Percentiles rank a stretch among this genome's conserved stretches.
Evolutionary conservation across 2,113 vertebrate species (phyloP).

Genomic region (Sigmodon hispidus): DNA sequence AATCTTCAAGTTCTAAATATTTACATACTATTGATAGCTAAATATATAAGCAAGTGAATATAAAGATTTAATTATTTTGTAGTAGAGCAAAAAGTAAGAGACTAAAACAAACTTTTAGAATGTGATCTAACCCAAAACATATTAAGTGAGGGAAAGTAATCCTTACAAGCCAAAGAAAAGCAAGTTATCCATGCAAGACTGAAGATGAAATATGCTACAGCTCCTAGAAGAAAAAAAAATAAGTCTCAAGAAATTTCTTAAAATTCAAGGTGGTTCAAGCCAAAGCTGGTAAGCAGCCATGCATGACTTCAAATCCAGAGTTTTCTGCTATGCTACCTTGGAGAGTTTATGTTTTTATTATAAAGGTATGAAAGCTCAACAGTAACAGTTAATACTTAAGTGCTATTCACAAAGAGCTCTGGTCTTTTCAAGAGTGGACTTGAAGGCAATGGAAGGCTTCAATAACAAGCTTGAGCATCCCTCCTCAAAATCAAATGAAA

Average conservation of each 20-base stretch:
- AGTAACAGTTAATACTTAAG: not conserved
- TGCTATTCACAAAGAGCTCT: not conserved
- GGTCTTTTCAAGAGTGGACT: not conserved
- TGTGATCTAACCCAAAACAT: not conserved
- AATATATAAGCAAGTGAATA: not conserved
- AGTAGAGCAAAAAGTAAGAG: not conserved
- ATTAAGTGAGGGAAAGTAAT: not conserved
- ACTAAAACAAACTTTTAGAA: not conserved
- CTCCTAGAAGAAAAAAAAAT: not conserved
- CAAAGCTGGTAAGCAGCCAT: not conserved
- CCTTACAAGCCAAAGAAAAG: not conserved
- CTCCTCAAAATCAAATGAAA: not conserved
- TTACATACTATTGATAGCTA: not conserved
- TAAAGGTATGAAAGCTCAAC: not conserved
- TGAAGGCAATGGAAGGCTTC: not conserved
- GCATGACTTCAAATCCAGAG: not conserved
- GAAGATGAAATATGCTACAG: not conserved
- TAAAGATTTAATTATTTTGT: not conserved
- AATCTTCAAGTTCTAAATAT: not conserved
- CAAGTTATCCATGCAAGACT: not conserved
- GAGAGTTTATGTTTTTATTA: constrained; percentile 22
- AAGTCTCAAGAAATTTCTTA: not conserved
- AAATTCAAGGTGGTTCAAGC: not conserved
- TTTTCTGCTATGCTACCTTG: not conserved
- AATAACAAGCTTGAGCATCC: not conserved